phyloP scores from a whole-genome alignment of 2,888 invertebrate genomes.

The Cosmorhoe ocellata region DNA sequence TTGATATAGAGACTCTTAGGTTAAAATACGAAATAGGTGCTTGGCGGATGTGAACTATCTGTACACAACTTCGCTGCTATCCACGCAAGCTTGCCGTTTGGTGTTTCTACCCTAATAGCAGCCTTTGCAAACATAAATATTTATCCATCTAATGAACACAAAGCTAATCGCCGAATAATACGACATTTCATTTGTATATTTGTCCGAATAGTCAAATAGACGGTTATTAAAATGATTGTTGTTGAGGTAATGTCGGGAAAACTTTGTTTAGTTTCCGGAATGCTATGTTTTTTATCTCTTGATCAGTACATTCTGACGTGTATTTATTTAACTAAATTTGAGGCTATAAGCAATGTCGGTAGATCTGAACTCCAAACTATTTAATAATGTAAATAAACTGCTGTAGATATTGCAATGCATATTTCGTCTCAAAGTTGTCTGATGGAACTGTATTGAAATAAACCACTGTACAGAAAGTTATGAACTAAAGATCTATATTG shows the following conservation, averaged over 20 bases:
- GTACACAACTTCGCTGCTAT: slow-evolving; percentile 3
- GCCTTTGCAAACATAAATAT: slow-evolving; percentile 68
- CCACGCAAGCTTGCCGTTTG: slow-evolving; percentile 30
- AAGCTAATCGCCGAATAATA: slow-evolving; percentile 24
- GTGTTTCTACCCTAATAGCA: slow-evolving; percentile 50
- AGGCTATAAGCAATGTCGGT: no score
- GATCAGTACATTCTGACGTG: slow-evolving; percentile 11
- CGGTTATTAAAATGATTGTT: slow-evolving; percentile 22
- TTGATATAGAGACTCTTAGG: no score
- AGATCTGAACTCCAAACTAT: no score
- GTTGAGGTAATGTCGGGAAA: slow-evolving; percentile 30
- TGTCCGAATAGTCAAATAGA: slow-evolving; percentile 14
- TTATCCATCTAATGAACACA: slow-evolving; percentile 59
- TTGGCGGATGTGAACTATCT: slow-evolving; percentile 15
- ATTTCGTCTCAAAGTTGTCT: no score
- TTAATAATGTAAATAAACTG: no score
- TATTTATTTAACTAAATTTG: slow-evolving; percentile 9
- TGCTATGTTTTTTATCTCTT: slow-evolving; percentile 22
- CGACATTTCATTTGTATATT: slow-evolving; percentile 22
- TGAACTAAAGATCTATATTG: no score
- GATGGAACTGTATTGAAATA: no score
- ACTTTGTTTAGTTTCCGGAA: slow-evolving; percentile 40
- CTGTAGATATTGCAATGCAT: no score
- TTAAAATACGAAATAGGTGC: no score
- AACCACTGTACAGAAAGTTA: no score